A percentile compares a stretch with the other conserved stretches of the same genome.
Conservation (phyloP, 1,140 invertebrate genomes). For the Drosophila kohkoa region DNA sequence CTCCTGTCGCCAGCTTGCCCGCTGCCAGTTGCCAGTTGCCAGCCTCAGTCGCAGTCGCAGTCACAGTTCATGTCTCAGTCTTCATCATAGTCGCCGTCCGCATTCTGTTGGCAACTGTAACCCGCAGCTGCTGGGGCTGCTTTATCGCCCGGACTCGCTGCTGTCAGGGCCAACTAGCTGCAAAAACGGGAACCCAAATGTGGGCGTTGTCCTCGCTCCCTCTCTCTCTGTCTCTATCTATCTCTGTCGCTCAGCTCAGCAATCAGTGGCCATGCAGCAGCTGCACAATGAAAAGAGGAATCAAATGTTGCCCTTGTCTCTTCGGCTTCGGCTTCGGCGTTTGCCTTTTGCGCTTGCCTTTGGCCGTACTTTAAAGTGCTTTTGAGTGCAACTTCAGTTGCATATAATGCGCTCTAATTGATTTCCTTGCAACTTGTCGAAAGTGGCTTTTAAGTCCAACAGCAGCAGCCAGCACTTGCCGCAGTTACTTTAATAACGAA, state of each 20-base stretch:
- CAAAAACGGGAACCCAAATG: conserved; percentile 29
- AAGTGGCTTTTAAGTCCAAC: conserved; percentile 25
- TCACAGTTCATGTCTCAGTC: background rate
- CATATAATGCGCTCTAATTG: conserved; percentile 73
- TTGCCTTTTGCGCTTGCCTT: conserved; percentile 5
- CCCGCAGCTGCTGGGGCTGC: conserved; percentile 52
- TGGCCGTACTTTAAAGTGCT: conserved; percentile 24
- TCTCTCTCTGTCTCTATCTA: conserved; percentile 7
- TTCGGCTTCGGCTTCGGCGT: background rate
- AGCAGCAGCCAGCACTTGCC: conserved; percentile 3
- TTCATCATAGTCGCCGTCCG: background rate
- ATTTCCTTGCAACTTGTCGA: conserved; percentile 51
- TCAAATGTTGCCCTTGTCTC: conserved; percentile 54
- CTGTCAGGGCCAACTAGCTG: conserved; percentile 42
- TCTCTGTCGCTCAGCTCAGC: conserved; percentile 27
- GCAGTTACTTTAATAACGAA: conserved; percentile 10
- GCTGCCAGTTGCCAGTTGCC: conserved; percentile 3
- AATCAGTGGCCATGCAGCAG: conserved; percentile 48
- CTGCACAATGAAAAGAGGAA: conserved; percentile 48
- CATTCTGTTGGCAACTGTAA: conserved; percentile 21
- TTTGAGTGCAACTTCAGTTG: conserved; percentile 44
- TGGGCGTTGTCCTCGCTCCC: conserved; percentile 41
- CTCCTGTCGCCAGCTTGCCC: conserved; percentile 44
- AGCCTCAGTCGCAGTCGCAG: background rate
- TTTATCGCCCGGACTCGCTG: conserved; percentile 48